A percentile compares a stretch with the other conserved stretches of the same genome.
phyloP scores from a whole-genome alignment of 2,888 invertebrate genomes.

The Eupithecia inturbata region DNA sequence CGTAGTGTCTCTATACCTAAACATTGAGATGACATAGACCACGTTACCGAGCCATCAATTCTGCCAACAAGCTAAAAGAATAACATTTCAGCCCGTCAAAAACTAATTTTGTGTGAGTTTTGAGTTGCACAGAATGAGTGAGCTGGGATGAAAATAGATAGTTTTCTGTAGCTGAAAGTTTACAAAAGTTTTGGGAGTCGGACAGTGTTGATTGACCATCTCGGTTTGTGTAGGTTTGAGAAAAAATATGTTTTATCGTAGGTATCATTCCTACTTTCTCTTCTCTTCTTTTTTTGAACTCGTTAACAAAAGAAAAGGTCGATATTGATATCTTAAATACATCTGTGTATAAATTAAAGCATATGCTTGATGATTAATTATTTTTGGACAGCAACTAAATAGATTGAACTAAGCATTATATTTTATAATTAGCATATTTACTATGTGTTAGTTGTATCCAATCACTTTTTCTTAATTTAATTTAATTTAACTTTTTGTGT shows the following conservation, averaged over 20 bases:
- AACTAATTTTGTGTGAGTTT: slow-evolving; percentile 53
- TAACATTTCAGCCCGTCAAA: slow-evolving; percentile 74
- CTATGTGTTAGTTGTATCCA: too few species aligned
- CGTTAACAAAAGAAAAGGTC: too few species aligned
- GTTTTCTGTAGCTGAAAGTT: slow-evolving; percentile 36
- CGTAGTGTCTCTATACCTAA: background rate
- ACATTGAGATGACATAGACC: background rate
- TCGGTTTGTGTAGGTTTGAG: slow-evolving; percentile 10
- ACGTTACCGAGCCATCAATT: slow-evolving; percentile 32
- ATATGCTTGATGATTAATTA: too few species aligned
- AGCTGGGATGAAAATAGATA: slow-evolving; percentile 51
- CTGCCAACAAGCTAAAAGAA: slow-evolving; percentile 57
- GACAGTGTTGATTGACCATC: slow-evolving; percentile 28
- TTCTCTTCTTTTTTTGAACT: too few species aligned
- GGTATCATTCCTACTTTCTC: too few species aligned
- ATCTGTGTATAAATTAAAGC: too few species aligned
- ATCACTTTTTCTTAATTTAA: too few species aligned
- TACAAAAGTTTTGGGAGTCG: slow-evolving; percentile 28
- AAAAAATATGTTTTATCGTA: background rate
- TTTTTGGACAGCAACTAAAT: too few species aligned
- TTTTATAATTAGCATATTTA: too few species aligned
- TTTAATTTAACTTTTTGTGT: too few species aligned
- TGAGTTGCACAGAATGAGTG: slow-evolving; percentile 49
- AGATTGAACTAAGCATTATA: too few species aligned
- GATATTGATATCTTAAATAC: too few species aligned